These are phyloP conservation scores for Timema podura DNA, from an alignment of 2,888 invertebrate species.

Conservation along the genomic window DNA sequence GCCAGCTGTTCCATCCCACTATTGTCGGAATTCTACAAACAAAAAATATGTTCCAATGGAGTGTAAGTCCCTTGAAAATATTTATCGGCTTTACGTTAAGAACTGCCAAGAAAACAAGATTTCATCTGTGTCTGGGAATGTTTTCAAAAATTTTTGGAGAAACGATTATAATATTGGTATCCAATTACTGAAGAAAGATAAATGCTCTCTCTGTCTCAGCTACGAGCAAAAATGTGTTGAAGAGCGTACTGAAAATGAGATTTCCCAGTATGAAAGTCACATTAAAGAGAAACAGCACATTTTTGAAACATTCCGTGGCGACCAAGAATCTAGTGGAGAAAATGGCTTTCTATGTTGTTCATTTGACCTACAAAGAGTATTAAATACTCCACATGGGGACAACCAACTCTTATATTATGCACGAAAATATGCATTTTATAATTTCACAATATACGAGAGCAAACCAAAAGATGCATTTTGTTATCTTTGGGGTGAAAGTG, in stretches of 20 bases:
- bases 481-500: constrained; percentile 37
- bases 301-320: not conserved
- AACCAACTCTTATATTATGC: constrained; percentile 31
- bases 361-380: not conserved
- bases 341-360: not conserved
- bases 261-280: not conserved
- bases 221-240: not conserved
- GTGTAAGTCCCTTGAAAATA: not conserved
- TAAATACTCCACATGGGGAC: constrained; percentile 8
- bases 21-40: not conserved
- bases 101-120: not conserved
- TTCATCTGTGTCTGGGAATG: not conserved
- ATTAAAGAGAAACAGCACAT: not conserved
- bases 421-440: constrained; percentile 39
- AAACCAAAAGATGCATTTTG: constrained; percentile 33
- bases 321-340: not conserved
- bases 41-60: not conserved
- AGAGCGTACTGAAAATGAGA: not conserved
- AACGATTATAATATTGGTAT: not conserved
- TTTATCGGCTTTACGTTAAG: not conserved
- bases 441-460: constrained; percentile 39
- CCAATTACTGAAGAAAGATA: not conserved
- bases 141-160: not conserved
- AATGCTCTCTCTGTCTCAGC: not conserved
- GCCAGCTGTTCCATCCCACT: constrained; percentile 5